Conservation (phyloP, 2,888 invertebrate species). For the Poecilus cupreus region DNA sequence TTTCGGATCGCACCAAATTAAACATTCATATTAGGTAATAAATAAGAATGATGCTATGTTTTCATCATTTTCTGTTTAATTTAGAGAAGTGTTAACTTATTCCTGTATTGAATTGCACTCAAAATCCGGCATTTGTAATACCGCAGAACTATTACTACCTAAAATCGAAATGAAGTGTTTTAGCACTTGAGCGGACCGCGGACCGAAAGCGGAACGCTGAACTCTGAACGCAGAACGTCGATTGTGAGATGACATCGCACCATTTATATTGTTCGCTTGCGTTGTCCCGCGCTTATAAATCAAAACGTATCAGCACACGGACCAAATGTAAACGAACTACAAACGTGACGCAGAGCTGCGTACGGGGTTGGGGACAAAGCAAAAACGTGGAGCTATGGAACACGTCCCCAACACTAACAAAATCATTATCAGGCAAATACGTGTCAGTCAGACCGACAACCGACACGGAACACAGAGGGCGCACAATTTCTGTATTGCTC, state of each 20-base stretch:
- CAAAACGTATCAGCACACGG: constrained; percentile 35
- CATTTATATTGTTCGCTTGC: constrained; percentile 14
- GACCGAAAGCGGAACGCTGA: neutral
- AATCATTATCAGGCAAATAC: constrained; percentile 14
- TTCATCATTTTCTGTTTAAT: no score
- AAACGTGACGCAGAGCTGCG: neutral
- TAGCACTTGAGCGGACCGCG: neutral
- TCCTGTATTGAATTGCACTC: no score
- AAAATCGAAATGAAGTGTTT: neutral
- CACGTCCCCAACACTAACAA: neutral
- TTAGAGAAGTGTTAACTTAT: no score
- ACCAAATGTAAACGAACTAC: constrained; percentile 26
- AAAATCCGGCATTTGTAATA: no score
- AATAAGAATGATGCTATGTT: no score
- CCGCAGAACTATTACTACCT: no score
- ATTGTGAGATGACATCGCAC: constrained; percentile 15
- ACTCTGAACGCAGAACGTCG: neutral
- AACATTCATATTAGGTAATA: no score
- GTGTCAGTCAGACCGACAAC: constrained; percentile 10
- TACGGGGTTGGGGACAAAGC: neutral
- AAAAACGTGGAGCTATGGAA: neutral
- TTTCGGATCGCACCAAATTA: no score
- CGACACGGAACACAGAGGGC: neutral
- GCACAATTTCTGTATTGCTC: constrained; percentile 24
- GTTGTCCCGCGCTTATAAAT: constrained; percentile 1